Conservation (phyloP, 2,797 vertebrate species). For the Pygocentrus nattereri region DNA sequence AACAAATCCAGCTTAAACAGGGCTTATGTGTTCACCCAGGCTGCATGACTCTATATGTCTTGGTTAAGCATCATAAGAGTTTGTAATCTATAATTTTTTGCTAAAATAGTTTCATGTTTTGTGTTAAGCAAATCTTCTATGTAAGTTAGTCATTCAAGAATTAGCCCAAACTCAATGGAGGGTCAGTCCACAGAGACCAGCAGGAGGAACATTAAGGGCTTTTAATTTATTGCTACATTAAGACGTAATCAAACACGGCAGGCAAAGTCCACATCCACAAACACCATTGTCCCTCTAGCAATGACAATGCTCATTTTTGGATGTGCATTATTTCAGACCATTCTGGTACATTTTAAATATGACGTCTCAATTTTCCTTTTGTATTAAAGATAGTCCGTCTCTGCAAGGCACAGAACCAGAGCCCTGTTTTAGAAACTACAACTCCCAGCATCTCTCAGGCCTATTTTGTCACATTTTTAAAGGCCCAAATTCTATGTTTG, state of each 20-base stretch:
- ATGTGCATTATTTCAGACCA: conserved; percentile 3
- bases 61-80: too few species aligned
- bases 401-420: not conserved
- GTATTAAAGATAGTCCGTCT: conserved; percentile 21
- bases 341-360: not conserved
- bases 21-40: too few species aligned
- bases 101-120: conserved; percentile 30
- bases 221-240: conserved; percentile 7
- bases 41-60: too few species aligned
- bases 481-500: too few species aligned
- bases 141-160: conserved; percentile 68
- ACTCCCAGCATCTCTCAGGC: conserved; percentile 8
- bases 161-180: conserved; percentile 71
- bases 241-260: conserved; percentile 8
- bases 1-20: too few species aligned
- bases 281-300: conserved; percentile 16
- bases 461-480: not conserved
- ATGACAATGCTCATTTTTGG: conserved; percentile 9
- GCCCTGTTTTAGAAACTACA: conserved; percentile 2
- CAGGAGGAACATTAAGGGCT: conserved; percentile 48
- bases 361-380: conserved; percentile 5
- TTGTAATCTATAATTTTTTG: not conserved
- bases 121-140: conserved; percentile 45
- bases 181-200: conserved; percentile 71
- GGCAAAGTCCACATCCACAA: conserved; percentile 37